These are phyloP conservation scores for Galeruca laticollis DNA, from an alignment of 2,888 invertebrate species.

Conservation along the genomic window DNA sequence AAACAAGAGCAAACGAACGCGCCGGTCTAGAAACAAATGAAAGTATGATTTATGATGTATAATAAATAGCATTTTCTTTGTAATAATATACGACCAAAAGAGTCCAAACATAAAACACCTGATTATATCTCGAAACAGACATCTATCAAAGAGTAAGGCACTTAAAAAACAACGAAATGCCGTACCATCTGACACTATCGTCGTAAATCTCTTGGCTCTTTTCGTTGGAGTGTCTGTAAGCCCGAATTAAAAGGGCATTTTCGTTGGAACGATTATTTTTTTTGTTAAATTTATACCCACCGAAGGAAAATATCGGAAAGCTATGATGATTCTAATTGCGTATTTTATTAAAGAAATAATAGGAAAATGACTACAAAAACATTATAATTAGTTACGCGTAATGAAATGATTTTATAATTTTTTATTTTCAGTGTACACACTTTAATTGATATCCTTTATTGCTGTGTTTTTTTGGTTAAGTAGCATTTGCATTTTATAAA, in stretches of 20 bases:
- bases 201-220: conserved; percentile 15
- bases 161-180: conserved; percentile 23
- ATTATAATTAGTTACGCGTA: no score
- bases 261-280: not conserved
- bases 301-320: not conserved
- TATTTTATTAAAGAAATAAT: no score
- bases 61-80: conserved; percentile 42
- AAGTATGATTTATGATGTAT: conserved; percentile 38
- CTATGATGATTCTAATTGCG: no score
- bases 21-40: conserved; percentile 26
- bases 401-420: no score
- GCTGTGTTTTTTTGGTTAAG: no score
- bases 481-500: no score
- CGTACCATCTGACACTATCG: conserved; percentile 28
- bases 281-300: no score
- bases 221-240: not conserved
- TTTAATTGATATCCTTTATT: no score
- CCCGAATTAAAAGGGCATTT: conserved; percentile 28
- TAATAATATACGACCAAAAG: conserved; percentile 37
- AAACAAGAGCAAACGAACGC: conserved; percentile 11
- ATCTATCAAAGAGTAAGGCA: conserved; percentile 36
- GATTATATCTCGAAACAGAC: conserved; percentile 36
- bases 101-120: conserved; percentile 37
- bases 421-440: no score
- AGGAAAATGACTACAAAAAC: no score